Evolutionary conservation across 2,888 invertebrate genomes (phyloP).

Genomic region (Apamea epomidion): DNA sequence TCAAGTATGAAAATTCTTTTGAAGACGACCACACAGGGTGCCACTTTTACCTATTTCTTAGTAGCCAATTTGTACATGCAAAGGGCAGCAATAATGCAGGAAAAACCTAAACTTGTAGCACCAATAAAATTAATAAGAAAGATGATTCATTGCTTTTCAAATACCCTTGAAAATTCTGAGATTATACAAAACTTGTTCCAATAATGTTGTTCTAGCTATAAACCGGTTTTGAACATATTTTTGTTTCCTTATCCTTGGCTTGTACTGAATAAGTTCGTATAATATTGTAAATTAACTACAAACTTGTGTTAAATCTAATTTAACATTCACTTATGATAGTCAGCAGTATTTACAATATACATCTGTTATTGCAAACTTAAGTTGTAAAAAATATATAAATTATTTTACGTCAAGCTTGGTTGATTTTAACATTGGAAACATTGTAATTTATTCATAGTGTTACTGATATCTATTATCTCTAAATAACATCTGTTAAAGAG

Average conservation of each 20-base stretch:
- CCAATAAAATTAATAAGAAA: slow-evolving; percentile 21
- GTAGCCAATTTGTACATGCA: neutral
- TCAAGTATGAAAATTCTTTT: neutral
- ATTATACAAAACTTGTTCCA: neutral
- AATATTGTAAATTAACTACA: neutral
- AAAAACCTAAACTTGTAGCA: neutral
- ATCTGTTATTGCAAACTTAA: neutral
- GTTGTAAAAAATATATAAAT: neutral
- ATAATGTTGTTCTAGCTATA: neutral
- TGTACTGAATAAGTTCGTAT: neutral
- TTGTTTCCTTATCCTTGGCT: slow-evolving; percentile 24
- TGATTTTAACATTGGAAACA: neutral
- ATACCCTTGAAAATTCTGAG: slow-evolving; percentile 36
- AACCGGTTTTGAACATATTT: slow-evolving; percentile 38
- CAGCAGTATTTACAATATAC: neutral
- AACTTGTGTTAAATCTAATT: neutral
- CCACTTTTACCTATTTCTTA: neutral
- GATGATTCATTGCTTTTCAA: slow-evolving; percentile 23
- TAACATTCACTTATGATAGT: neutral
- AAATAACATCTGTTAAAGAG: neutral
- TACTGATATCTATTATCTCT: neutral
- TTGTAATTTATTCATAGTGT: slow-evolving; percentile 1
- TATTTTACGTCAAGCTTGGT: neutral
- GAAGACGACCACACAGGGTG: neutral
- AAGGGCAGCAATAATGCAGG: neutral